Evolutionary conservation across 2,888 invertebrate species (phyloP).

Genomic region (Hanleya hanleyi): DNA sequence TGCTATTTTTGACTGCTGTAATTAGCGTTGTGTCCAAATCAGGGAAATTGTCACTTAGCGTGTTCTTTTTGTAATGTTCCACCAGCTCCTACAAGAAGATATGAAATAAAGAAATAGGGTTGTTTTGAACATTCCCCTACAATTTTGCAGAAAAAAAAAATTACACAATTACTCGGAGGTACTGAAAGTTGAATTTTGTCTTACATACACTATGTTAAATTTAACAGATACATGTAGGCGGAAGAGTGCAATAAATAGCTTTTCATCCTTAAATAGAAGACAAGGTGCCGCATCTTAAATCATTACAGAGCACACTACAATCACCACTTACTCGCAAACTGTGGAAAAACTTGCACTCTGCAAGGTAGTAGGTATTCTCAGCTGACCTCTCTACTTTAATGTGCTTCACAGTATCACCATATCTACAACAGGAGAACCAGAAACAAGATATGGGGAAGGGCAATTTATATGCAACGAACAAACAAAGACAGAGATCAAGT

Average conservation of each 20-base stretch:
- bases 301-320: neutral
- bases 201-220: no score
- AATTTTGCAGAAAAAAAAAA: no score
- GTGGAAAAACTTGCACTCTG: conserved; percentile 91
- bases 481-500: no score
- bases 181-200: no score
- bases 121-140: no score
- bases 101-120: neutral
- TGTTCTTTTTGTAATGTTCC: conserved; percentile 92
- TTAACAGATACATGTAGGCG: no score
- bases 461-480: no score
- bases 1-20: conserved; percentile 49
- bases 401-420: conserved; percentile 72
- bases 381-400: conserved; percentile 71
- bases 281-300: neutral
- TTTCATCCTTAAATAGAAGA: no score
- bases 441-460: no score
- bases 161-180: no score
- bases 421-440: no score
- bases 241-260: no score
- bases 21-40: conserved; percentile 74
- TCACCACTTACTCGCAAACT: conserved; percentile 81
- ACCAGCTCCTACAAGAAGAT: conserved; percentile 81
- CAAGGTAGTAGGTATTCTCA: conserved; percentile 79
- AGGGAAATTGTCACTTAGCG: conserved; percentile 91